Base-by-base conservation (phyloP, 2,888 invertebrate genomes). In the Erebia epiphron region DNA sequence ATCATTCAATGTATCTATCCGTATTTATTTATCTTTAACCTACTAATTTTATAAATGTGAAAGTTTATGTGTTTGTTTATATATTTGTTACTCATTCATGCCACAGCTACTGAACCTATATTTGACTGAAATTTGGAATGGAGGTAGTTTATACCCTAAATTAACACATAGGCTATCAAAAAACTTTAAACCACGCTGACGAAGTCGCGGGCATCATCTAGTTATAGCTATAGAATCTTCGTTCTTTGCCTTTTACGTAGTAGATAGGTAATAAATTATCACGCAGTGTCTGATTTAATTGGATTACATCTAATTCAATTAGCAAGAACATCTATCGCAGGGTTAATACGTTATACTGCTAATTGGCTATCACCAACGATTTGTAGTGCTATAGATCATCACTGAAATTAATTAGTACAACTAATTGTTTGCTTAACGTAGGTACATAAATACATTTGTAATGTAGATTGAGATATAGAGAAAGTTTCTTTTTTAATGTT, bases 351-450 rank as follows among this genome's bases (percentile, higher is more conserved):
- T 58, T 46, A 67, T 60, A 64, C 71, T 50, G 67, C 67, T 71
- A 73, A 73, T 73, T 69, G 73, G 56, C 63, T 68, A 69, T 73
- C 50, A 50, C 49, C 21, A 65, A 57, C 69, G 68, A 73, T 68
- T 71, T 71, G 61, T 69, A 69, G 14, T 61, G 61, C 46, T 61
- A 41, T 46, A 41, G 68, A 67, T 69, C 49, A 67, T 69, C 49
- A 50, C 65, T 54, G 16, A 66, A 68, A 71, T 71, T 69, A 73
- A 73, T 71, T 69, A 65, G 35, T 10, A 52, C 1, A 26, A 66
- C 49, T 21, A 49, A 65, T 35, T 58, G 21, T 46, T 21, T 57
- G 61, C 18, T 26, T 49, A 26, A 46, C 5, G 9, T n/a, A n/a
- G n/a, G n/a, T 61, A 21, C 10, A n/a, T 50, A 35, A 10, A 21